These are phyloP conservation scores for Brachionus plicatilis DNA, from an alignment of 1,140 invertebrate genomes.

Conservation along the genomic window DNA sequence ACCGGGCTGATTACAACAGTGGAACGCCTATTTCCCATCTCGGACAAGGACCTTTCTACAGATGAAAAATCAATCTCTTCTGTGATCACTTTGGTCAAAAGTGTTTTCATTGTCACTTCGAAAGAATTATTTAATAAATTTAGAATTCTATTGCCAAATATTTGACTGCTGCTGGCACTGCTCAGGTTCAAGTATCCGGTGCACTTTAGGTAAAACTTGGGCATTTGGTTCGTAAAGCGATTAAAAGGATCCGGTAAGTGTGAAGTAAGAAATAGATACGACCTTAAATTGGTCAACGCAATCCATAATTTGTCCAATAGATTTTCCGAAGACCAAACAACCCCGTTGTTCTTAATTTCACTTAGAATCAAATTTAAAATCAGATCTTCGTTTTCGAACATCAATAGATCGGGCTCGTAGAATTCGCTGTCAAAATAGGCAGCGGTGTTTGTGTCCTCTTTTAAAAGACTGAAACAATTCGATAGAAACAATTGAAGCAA, in stretches of 20 bases:
- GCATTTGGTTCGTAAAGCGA: not conserved
- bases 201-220: constrained; percentile 19
- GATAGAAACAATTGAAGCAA: not conserved
- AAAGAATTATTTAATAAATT: not conserved
- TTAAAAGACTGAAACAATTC: constrained; percentile 7
- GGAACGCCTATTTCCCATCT: not conserved
- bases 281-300: not conserved
- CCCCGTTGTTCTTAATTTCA: not conserved
- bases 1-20: not conserved
- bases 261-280: not conserved
- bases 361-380: not conserved
- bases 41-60: not conserved
- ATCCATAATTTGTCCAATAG: not conserved
- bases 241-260: not conserved
- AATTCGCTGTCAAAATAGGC: not conserved
- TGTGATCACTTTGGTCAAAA: constrained; percentile 1
- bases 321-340: not conserved
- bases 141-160: not conserved
- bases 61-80: constrained; percentile 18
- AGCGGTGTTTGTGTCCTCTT: not conserved
- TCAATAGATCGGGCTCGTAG: not conserved
- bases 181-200: not conserved
- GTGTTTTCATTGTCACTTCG: constrained; percentile 9
- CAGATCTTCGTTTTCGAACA: constrained; percentile 13
- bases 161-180: not conserved